A percentile compares a stretch with the other conserved stretches of the same genome.
Evolutionary conservation across 2,888 invertebrate species (phyloP).

Genomic region (Mycogona germanica): DNA sequence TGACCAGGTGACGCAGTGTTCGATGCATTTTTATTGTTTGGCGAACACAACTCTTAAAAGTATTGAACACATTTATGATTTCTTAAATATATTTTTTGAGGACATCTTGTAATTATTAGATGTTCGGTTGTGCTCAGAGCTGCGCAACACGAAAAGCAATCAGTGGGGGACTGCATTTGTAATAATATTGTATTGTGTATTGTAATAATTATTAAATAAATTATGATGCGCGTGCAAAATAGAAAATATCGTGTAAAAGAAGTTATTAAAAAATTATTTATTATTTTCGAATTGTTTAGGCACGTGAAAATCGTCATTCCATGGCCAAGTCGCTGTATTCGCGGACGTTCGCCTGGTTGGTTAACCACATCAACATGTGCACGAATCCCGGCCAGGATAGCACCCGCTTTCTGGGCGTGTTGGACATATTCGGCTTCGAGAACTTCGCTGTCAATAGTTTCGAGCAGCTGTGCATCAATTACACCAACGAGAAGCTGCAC

Average conservation of each 20-base stretch:
- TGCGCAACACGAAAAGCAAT: neutral
- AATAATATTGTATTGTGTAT: neutral
- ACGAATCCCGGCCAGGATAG: slow-evolving; percentile 78
- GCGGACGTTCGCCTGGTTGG: slow-evolving; percentile 81
- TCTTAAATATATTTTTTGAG: neutral
- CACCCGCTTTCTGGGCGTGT: slow-evolving; percentile 64
- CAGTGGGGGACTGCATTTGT: neutral
- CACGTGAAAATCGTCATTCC: slow-evolving; percentile 79
- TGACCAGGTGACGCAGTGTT: neutral
- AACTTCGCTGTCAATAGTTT: slow-evolving; percentile 83
- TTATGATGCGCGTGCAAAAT: too few species aligned
- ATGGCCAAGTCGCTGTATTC: slow-evolving; percentile 88
- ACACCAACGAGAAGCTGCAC: slow-evolving; percentile 86
- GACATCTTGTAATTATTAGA: neutral
- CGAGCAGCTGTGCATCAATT: slow-evolving; percentile 87
- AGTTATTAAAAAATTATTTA: neutral
- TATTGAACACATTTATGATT: neutral
- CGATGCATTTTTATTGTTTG: neutral
- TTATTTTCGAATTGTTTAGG: slow-evolving; percentile 38
- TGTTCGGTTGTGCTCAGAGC: neutral
- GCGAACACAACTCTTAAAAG: neutral
- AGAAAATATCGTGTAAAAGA: too few species aligned
- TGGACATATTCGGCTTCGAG: slow-evolving; percentile 90
- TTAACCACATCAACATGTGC: slow-evolving; percentile 81
- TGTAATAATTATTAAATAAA: too few species aligned